Base-by-base conservation (phyloP, 37 sponge, comb jelly and placozoan genomes). In the Beroe ovata region DNA sequence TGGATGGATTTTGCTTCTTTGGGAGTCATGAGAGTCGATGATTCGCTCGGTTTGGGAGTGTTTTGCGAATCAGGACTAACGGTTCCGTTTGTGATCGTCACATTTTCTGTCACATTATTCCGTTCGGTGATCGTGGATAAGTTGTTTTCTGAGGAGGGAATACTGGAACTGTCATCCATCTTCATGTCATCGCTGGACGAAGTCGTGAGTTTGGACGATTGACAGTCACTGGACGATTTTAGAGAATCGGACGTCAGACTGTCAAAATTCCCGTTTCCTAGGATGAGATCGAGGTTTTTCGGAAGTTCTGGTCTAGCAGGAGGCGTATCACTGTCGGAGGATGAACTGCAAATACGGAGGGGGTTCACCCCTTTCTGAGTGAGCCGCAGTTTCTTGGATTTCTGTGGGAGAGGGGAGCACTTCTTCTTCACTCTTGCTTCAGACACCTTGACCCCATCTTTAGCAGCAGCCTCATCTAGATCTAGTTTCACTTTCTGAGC, bases 401-500 rank as follows among this genome's bases (percentile, higher is more conserved):
- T 38, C n/a, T 77, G 84, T 4, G 84, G 84, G 0, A 42, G 47
- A 28, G 84, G 84, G 3, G 84, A 39, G 47, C 54, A 77, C 1
- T 20, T 21, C 22, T 38, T 77, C 38, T 36, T 39, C 36, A 42
- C 54, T 54, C 39, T 39, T 0, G 54, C n/a, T 40, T 39, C 54
- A 30, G 38, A 3, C 8, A 29, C 71, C 20, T 8, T 38, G 20
- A 21, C 2, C 1, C 8, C 54, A 41, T 42, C 42, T 25, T 36
- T 23, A 25, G 23, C 47, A 62, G 22, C 63, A 20, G 4, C 21
- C 26, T 42, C 54, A 1, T 32, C 84, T 4, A 1, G 20, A 14
- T 77, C 84, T 8, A 77, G 54, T 20, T 39, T 77, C 4, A 77
- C 84, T 77, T 42, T 77, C 84, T 77, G 84, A 3, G 84, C 84